Percentiles rank a stretch among this genome's conserved stretches.
Evolutionary conservation across 2,888 invertebrate genomes (phyloP).

Genomic region (Melanostoma mellinum): DNA sequence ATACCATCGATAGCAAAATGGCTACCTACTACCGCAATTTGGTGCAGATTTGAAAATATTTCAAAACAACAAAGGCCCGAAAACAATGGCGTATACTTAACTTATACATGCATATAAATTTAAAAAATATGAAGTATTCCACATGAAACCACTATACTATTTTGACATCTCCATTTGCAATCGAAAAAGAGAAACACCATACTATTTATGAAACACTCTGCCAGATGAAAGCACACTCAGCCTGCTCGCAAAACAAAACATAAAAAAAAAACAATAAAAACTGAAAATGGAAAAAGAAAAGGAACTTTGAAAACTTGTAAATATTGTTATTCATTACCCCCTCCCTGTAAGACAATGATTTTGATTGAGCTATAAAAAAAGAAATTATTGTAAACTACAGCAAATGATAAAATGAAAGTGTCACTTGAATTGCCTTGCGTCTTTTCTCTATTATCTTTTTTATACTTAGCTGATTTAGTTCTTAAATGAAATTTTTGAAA

Average conservation of each 20-base stretch:
- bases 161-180: constrained; percentile 23
- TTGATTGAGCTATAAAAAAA: neutral
- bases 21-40: constrained; percentile 19
- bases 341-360: constrained; percentile 27
- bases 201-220: constrained; percentile 1
- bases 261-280: constrained; percentile 14
- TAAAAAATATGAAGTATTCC: constrained; percentile 13
- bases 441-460: constrained; percentile 32
- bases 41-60: constrained; percentile 11
- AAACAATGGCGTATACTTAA: constrained; percentile 13
- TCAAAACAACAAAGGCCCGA: neutral
- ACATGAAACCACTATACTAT: neutral
- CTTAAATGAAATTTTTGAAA: constrained; percentile 49
- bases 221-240: constrained; percentile 18
- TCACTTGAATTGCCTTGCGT: constrained; percentile 55
- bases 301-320: constrained; percentile 48
- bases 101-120: constrained; percentile 23
- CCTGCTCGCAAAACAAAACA: constrained; percentile 33
- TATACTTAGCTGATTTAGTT: constrained; percentile 65
- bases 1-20: constrained; percentile 31
- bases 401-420: constrained; percentile 15
- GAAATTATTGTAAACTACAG: constrained; percentile 24
- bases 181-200: neutral
- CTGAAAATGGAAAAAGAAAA: too few species aligned
- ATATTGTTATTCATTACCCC: constrained; percentile 51